These are phyloP conservation scores for Drosophila austrosaltans DNA, from an alignment of 2,888 invertebrate species.

Conservation along the genomic window DNA sequence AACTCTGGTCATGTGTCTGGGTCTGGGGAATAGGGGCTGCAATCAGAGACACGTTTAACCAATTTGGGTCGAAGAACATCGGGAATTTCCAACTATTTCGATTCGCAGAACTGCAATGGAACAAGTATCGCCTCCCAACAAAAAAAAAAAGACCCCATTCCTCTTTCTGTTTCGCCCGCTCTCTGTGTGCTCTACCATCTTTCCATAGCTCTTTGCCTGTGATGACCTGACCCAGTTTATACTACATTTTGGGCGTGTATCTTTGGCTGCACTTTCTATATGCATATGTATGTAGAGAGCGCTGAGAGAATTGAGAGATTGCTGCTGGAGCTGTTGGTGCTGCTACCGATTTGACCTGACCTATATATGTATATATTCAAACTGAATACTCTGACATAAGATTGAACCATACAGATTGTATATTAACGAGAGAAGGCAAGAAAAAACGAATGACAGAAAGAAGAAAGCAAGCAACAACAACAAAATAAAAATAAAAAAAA, in stretches of 20 bases:
- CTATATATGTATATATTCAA: constrained; percentile 27
- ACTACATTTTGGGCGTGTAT: constrained; percentile 76
- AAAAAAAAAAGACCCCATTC: not conserved
- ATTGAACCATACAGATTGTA: constrained; percentile 6
- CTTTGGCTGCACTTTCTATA: constrained; percentile 64
- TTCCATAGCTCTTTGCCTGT: constrained; percentile 9
- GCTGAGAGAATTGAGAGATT: constrained; percentile 14
- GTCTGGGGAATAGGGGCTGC: constrained; percentile 31
- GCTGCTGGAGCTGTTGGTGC: constrained; percentile 20
- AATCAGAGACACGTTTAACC: constrained; percentile 65
- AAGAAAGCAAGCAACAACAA: not conserved
- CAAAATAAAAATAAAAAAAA: not conserved
- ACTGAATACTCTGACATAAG: constrained; percentile 1
- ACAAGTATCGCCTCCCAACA: constrained; percentile 1
- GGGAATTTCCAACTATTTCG: constrained; percentile 69
- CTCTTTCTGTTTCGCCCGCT: not conserved
- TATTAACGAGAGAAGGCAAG: not conserved
- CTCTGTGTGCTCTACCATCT: no score
- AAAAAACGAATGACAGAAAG: not conserved
- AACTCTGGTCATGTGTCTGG: constrained; percentile 52
- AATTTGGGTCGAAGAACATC: constrained; percentile 51
- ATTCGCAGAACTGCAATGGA: constrained; percentile 47
- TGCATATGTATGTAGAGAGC: constrained; percentile 26
- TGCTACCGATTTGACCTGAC: constrained; percentile 48
- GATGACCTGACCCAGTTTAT: constrained; percentile 74